Conservation (phyloP, 2,888 invertebrate genomes). For the Luperina nickerlii region DNA sequence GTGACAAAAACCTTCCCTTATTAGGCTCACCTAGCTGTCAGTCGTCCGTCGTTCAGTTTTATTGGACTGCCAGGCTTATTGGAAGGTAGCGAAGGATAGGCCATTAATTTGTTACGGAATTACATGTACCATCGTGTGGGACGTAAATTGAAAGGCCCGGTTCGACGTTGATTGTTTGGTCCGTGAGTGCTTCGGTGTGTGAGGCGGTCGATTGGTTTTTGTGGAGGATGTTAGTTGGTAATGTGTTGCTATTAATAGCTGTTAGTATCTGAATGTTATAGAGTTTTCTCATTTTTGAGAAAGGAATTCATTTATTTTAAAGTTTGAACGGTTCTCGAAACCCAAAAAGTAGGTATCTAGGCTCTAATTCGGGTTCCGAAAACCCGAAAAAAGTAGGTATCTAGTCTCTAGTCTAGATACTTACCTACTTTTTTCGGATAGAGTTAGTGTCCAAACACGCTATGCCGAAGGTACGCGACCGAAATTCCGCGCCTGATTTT, state of each 20-base stretch:
- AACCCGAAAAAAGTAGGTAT: too few relatives aligned
- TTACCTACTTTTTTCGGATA: too few relatives aligned
- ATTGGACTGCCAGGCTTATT: conserved; percentile 68
- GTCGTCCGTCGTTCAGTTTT: conserved; percentile 71
- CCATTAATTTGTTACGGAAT: conserved; percentile 75
- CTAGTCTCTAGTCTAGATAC: too few relatives aligned
- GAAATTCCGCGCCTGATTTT: too few relatives aligned
- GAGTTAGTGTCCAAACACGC: not conserved
- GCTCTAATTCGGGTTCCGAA: too few relatives aligned
- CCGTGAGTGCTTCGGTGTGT: conserved; percentile 50
- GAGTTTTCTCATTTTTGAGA: not conserved
- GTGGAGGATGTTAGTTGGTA: conserved; percentile 5
- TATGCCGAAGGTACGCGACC: too few relatives aligned
- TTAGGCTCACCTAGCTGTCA: conserved; percentile 70
- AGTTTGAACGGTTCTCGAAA: not conserved
- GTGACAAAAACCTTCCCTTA: conserved; percentile 70
- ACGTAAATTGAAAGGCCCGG: conserved; percentile 50
- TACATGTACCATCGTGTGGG: conserved; percentile 67
- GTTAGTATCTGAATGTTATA: not conserved
- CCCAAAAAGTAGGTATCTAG: too few relatives aligned
- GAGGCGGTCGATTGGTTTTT: conserved; percentile 37
- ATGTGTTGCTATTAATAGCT: conserved; percentile 5
- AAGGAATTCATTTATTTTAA: not conserved
- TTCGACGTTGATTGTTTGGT: conserved; percentile 57
- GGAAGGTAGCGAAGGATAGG: conserved; percentile 70